Evolutionary conservation across 2,113 vertebrate species (phyloP), one percentile per base, ranked within the genome.

Genomic region (Antennarius striatus): DNA sequence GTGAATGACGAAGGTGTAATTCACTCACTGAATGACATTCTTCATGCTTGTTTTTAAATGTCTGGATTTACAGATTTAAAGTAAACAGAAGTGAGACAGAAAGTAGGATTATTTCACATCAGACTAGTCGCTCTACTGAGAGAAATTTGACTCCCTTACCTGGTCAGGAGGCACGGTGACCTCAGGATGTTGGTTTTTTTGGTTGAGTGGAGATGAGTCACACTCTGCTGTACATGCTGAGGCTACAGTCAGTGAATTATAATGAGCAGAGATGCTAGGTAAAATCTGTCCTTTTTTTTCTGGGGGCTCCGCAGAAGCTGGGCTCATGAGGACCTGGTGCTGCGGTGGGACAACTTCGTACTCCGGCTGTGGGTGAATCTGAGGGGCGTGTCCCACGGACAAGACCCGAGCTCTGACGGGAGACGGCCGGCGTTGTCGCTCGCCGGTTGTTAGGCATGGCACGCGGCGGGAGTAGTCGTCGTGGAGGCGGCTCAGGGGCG

Each of bases 381-480:
- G 46, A 48, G 15, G 77, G 17, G 13, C 59, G 66, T 67, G 84
- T 57, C 60, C 47, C 0, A 47, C 72, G 39, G 80, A 79, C 13
- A 17, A 8, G 16, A 60, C 63, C 16, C 85, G 73, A 5, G 68
- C 86, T 22, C 79, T 84, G 60, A 82, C 1, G 0, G 90, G 82
- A 4, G 86, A 85, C 3, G 86, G 80, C 13, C 91, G 88, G 29
- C 91, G 92, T 72, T 90, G 90, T 10, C 92, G 88, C 55, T 94
- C 94, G 0, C 45, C 83, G 72, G 91, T 91, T 0, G 89, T 78
- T 30, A 85, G 72, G 54, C 92, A 92, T 75, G 95, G 95, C 76
- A 89, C 86, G 1, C 97, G 93, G 59, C 94, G 95, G 3, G 96
- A 97, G 54, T 99, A 99, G 90, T 96, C 95, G 1, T 98, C 98